Conservation (phyloP, 2,888 invertebrate genomes). For the Drosophila anceps region DNA sequence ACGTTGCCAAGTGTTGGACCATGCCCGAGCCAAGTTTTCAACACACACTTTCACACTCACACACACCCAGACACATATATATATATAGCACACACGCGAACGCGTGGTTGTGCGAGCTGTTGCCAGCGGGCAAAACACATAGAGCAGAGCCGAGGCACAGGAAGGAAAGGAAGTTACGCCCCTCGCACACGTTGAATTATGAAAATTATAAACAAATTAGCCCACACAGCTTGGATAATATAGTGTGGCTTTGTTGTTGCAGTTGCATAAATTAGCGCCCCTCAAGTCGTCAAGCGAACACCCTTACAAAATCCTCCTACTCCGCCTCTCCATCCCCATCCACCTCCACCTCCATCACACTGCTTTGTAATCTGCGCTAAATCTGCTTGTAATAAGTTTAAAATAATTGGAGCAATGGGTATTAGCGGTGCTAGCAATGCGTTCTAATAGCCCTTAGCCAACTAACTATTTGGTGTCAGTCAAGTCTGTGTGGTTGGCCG, state of each 20-base stretch:
- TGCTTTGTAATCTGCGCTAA: slow-evolving; percentile 66
- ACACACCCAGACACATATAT: no score
- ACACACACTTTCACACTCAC: slow-evolving; percentile 6
- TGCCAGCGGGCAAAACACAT: slow-evolving; percentile 11
- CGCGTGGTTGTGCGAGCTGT: slow-evolving; percentile 17
- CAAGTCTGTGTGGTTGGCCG: background rate
- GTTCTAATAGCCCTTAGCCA: slow-evolving; percentile 56
- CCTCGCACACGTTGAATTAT: slow-evolving; percentile 67
- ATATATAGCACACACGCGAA: slow-evolving; percentile 4
- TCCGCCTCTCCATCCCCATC: background rate
- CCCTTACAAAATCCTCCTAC: background rate
- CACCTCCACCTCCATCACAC: background rate
- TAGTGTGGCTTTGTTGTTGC: slow-evolving; percentile 62
- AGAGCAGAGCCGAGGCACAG: slow-evolving; percentile 8
- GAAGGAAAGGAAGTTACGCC: slow-evolving; percentile 53
- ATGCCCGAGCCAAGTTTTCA: slow-evolving; percentile 29
- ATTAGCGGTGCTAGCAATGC: slow-evolving; percentile 62
- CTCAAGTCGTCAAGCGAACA: slow-evolving; percentile 48
- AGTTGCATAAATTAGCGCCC: slow-evolving; percentile 69
- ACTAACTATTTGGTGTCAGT: slow-evolving; percentile 12
- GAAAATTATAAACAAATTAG: slow-evolving; percentile 79
- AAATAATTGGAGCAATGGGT: slow-evolving; percentile 72
- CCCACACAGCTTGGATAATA: slow-evolving; percentile 63
- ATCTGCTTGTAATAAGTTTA: slow-evolving; percentile 77
- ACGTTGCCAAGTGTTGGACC: slow-evolving; percentile 14